Evolutionary conservation across 1,140 invertebrate species (phyloP).

Genomic region (Drosophila tani): DNA sequence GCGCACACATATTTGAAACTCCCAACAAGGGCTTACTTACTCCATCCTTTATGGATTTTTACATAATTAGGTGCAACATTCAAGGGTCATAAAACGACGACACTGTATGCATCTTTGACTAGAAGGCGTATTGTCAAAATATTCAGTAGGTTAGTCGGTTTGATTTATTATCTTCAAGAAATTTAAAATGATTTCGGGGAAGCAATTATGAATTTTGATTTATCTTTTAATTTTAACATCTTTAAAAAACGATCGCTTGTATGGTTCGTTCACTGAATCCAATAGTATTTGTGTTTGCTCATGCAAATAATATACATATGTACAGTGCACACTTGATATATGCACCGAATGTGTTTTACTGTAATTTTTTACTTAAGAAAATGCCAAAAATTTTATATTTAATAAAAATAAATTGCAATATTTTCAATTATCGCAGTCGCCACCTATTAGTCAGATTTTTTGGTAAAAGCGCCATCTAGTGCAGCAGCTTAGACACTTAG

Average conservation of each 20-base stretch:
- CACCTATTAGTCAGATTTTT: neutral
- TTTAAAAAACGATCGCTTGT: neutral
- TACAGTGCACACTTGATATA: no score
- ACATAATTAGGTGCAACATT: slow-evolving; percentile 23
- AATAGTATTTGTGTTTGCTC: no score
- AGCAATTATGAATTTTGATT: no score
- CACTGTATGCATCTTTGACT: neutral
- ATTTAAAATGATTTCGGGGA: neutral
- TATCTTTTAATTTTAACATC: neutral
- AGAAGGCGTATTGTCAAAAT: neutral
- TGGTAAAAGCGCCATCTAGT: no score
- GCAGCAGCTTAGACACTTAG: neutral
- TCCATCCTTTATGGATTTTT: slow-evolving; percentile 19
- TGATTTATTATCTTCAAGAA: neutral
- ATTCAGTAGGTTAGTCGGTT: neutral
- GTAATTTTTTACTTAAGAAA: neutral
- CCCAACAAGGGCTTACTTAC: slow-evolving; percentile 17
- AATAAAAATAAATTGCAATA: neutral
- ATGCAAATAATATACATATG: no score
- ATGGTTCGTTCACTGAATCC: no score
- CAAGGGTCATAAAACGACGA: neutral
- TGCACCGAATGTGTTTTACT: neutral
- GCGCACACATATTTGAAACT: slow-evolving; percentile 10
- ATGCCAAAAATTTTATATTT: neutral
- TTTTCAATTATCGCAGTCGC: neutral